Conservation (phyloP, 2,888 invertebrate genomes). For the Orthosia incerta region DNA sequence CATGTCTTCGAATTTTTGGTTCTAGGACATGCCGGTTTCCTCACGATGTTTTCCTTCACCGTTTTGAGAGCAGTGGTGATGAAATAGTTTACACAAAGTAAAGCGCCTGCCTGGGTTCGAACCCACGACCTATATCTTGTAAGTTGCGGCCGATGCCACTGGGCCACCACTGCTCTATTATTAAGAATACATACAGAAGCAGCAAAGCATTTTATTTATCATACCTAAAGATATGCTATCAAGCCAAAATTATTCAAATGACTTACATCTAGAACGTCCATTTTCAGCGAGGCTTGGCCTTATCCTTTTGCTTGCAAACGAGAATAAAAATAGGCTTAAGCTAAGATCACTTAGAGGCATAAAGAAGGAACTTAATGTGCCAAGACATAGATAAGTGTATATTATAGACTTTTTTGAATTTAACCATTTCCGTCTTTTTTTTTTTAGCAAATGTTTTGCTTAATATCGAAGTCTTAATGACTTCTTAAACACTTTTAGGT, state of each 20-base stretch:
- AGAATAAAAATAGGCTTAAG: slow-evolving; percentile 45
- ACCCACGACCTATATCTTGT: no score
- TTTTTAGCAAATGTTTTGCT: background rate
- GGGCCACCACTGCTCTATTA: no score
- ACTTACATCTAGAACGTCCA: slow-evolving; percentile 7
- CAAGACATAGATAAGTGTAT: slow-evolving; percentile 16
- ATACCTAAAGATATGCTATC: background rate
- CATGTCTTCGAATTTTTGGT: no score
- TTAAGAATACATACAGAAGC: no score
- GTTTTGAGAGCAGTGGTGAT: no score
- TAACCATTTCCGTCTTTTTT: background rate
- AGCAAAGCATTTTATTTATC: background rate
- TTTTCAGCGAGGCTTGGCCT: slow-evolving; percentile 17
- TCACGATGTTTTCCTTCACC: no score
- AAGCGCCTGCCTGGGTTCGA: no score
- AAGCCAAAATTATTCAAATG: slow-evolving; percentile 11
- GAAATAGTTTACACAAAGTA: no score
- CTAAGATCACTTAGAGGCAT: slow-evolving; percentile 35
- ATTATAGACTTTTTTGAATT: background rate
- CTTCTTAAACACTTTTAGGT: background rate
- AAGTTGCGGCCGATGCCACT: no score
- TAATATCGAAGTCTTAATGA: no score
- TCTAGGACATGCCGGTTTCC: no score
- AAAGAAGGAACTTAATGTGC: slow-evolving; percentile 31
- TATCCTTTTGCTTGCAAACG: slow-evolving; percentile 36